Percentiles rank a stretch among this genome's conserved stretches.
Conservation (phyloP, 2,113 vertebrate species). For the Phrynosoma platyrhinos region DNA sequence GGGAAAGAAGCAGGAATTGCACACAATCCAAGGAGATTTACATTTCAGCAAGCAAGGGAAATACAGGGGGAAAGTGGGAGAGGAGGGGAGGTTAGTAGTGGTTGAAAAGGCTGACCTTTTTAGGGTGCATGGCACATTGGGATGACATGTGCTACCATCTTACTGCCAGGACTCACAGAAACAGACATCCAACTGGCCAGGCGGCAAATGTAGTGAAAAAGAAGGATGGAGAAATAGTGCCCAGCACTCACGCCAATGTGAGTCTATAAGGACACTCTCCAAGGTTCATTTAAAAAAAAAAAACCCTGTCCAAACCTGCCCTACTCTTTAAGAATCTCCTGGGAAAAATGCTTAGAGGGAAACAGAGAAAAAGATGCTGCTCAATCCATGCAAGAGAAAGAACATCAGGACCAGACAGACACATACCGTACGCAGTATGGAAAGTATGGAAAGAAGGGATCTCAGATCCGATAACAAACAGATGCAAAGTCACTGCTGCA, state of each 20-base stretch:
- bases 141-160: neutral
- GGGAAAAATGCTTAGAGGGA: slow-evolving; percentile 3
- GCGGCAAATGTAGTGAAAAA: neutral
- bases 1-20: neutral
- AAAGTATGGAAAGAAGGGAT: neutral
- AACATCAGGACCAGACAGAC: neutral
- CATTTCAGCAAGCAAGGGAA: neutral
- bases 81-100: neutral
- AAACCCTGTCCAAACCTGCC: neutral
- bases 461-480: slow-evolving; percentile 16
- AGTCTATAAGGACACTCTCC: slow-evolving; percentile 26
- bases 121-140: rapidly evolving
- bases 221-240: neutral
- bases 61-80: neutral
- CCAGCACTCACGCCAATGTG: slow-evolving; percentile 64
- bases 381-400: neutral
- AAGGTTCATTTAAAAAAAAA: neutral
- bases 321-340: slow-evolving; percentile 2
- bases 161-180: neutral
- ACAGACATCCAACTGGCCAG: neutral
- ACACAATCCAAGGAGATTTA: neutral
- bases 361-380: slow-evolving; percentile 18
- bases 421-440: neutral
- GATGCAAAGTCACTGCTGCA: neutral
- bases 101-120: slow-evolving; percentile 16